Conservation (phyloP, 1,140 invertebrate genomes). For the Manduca sexta region DNA sequence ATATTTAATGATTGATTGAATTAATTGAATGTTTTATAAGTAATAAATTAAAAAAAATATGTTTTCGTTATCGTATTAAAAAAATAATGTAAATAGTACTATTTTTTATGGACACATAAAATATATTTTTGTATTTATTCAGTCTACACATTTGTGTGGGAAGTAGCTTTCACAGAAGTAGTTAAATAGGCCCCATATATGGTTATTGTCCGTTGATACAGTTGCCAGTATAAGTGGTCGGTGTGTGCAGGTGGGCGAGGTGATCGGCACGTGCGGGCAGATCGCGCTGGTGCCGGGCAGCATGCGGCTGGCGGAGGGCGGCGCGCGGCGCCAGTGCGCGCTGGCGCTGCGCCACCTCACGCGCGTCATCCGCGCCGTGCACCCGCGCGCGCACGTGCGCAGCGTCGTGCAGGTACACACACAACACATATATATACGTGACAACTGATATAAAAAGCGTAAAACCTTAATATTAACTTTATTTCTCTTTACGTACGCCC, state of each 20-base stretch:
- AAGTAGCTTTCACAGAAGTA: too few species aligned
- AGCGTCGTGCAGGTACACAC: constrained; percentile 81
- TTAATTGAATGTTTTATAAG: too few species aligned
- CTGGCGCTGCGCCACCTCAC: constrained; percentile 88
- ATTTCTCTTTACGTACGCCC: too few species aligned
- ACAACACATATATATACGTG: neutral
- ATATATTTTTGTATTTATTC: too few species aligned
- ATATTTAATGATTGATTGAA: too few species aligned
- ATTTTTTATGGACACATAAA: too few species aligned
- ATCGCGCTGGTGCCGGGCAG: constrained; percentile 91
- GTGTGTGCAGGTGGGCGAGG: constrained; percentile 79
- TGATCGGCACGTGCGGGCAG: constrained; percentile 92
- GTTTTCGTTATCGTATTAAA: too few species aligned
- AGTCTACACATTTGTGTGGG: too few species aligned
- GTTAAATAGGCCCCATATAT: too few species aligned
- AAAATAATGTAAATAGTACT: too few species aligned
- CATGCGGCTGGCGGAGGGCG: constrained; percentile 82
- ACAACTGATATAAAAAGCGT: neutral
- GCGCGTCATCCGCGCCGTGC: constrained; percentile 85
- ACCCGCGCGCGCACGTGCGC: constrained; percentile 81
- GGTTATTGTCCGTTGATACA: too few species aligned
- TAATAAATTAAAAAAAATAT: too few species aligned
- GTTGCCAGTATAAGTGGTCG: neutral
- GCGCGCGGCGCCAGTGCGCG: constrained; percentile 84
- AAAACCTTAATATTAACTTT: neutral